A percentile compares a stretch with the other conserved stretches of the same genome.
Evolutionary conservation across 2,797 vertebrate species (phyloP).

Genomic region (Alfaro cultratus): DNA sequence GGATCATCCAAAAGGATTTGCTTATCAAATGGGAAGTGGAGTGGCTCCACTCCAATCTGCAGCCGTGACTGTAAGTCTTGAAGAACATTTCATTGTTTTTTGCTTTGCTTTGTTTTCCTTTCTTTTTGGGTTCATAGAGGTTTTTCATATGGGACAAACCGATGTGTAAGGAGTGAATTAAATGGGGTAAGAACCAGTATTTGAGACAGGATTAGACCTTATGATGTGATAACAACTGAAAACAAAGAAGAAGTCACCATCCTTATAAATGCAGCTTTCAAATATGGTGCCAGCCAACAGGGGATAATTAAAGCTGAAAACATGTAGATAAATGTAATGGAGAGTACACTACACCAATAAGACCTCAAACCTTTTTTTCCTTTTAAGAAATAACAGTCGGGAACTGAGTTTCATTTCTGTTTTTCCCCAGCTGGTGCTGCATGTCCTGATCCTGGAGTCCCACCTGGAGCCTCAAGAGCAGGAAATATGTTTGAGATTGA

Average conservation of each 20-base stretch:
- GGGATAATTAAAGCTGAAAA: not conserved
- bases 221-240: not conserved
- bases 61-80: conserved; percentile 65
- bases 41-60: conserved; percentile 74
- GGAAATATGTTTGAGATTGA: conserved; percentile 56
- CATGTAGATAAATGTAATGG: not conserved
- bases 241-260: not conserved
- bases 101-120: not conserved
- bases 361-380: not conserved
- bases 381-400: not conserved
- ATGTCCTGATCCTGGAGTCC: conserved; percentile 73
- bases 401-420: not conserved
- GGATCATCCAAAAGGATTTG: conserved; percentile 69
- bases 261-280: not conserved
- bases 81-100: not conserved
- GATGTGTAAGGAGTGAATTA: not conserved
- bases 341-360: not conserved
- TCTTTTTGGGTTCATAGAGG: not conserved
- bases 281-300: not conserved
- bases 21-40: conserved; percentile 76
- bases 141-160: not conserved
- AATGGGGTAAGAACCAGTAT: not conserved
- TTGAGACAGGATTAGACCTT: not conserved
- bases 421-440: conserved; percentile 37
- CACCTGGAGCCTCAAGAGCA: conserved; percentile 59